A percentile compares a stretch with the other conserved stretches of the same genome.
Evolutionary conservation across 2,888 invertebrate genomes (phyloP).

Genomic region (Caenorhabditis sp.): DNA sequence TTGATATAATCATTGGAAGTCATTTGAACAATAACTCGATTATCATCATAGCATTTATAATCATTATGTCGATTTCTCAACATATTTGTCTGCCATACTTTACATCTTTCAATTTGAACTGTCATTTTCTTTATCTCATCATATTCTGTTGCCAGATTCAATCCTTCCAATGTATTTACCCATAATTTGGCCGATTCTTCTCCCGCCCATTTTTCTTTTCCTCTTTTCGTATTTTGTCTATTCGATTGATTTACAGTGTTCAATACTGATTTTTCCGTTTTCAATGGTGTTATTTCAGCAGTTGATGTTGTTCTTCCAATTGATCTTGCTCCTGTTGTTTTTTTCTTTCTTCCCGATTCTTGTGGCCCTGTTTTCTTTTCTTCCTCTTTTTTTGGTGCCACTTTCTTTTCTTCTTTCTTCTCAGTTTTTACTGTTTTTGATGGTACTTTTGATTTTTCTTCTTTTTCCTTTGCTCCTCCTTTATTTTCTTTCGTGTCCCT

Average conservation of each 20-base stretch:
- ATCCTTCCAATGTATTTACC: not conserved
- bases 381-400: too few species aligned
- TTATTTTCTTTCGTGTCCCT: too few species aligned
- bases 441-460: too few species aligned
- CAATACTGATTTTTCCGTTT: too few species aligned
- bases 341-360: too few species aligned
- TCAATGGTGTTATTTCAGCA: too few species aligned
- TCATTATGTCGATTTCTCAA: slow-evolving; percentile 20
- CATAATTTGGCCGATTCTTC: slow-evolving; percentile 31
- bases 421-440: too few species aligned
- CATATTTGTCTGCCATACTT: slow-evolving; percentile 21
- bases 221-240: not conserved
- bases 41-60: slow-evolving; percentile 37
- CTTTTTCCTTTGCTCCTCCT: too few species aligned
- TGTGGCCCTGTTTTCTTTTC: too few species aligned
- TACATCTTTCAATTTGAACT: slow-evolving; percentile 16
- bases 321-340: too few species aligned
- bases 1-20: slow-evolving; percentile 34
- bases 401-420: too few species aligned
- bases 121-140: slow-evolving; percentile 29
- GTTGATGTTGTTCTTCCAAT: too few species aligned
- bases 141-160: slow-evolving; percentile 23
- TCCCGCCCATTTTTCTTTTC: slow-evolving; percentile 28
- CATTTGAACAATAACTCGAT: slow-evolving; percentile 28
- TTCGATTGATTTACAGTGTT: not conserved